Evolutionary conservation across 1,140 invertebrate genomes (phyloP).

Genomic region (Elysia chlorotica): DNA sequence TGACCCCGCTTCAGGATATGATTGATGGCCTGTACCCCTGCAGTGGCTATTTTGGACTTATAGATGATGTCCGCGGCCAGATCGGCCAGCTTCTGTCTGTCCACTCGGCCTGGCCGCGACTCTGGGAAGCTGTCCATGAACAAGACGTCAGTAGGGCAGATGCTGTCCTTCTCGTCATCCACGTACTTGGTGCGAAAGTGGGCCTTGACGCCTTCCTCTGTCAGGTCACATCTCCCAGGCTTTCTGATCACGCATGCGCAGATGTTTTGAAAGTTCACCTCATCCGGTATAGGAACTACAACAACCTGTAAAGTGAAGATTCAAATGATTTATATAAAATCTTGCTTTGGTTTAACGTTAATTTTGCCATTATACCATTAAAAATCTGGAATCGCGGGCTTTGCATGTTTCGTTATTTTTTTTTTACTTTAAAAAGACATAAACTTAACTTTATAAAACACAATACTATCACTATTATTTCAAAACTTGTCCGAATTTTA

Average conservation of each 20-base stretch:
- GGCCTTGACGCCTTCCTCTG: background rate
- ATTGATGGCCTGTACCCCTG: background rate
- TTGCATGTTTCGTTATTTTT: no score
- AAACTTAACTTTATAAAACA: no score
- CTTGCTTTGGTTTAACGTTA: no score
- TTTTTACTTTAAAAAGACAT: no score
- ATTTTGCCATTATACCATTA: no score
- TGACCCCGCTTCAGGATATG: no score
- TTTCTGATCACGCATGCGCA: slow-evolving; percentile 3
- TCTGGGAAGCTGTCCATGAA: background rate
- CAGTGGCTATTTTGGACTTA: background rate
- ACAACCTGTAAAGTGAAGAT: no score
- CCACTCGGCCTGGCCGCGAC: background rate
- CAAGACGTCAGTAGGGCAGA: background rate
- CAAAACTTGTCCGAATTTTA: no score
- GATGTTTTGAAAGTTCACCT: slow-evolving; percentile 3
- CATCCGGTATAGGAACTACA: background rate
- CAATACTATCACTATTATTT: no score
- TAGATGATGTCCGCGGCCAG: background rate
- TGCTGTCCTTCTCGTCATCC: background rate
- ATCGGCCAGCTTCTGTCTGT: background rate
- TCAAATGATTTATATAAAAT: no score
- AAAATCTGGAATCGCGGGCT: no score
- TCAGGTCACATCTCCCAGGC: background rate
- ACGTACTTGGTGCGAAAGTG: background rate